Conservation (phyloP, 2,888 invertebrate species). For the Cephus sareptanus region DNA sequence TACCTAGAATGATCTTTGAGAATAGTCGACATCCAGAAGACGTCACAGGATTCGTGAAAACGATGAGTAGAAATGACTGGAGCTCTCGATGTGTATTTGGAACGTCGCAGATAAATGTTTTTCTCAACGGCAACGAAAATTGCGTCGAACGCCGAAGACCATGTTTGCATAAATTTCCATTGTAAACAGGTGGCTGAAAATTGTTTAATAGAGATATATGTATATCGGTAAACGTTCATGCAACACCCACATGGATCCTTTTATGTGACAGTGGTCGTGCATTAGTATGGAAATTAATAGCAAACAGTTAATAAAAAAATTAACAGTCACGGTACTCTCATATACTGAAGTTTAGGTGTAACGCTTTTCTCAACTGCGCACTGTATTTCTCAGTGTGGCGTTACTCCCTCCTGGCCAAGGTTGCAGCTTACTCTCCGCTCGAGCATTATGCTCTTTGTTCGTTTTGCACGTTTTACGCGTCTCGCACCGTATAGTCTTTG, state of each 20-base stretch:
- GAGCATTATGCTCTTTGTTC: constrained; percentile 21
- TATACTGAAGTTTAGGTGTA: not conserved
- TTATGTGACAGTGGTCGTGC: not conserved
- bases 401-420: constrained; percentile 20
- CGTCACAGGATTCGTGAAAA: not conserved
- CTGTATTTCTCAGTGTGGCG: constrained; percentile 3
- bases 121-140: not conserved
- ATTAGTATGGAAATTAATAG: not conserved
- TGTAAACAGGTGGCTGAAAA: not conserved
- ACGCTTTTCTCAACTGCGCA: not conserved
- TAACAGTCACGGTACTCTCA: not conserved
- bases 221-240: not conserved
- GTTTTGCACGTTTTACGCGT: constrained; percentile 1
- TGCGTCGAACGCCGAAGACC: not conserved
- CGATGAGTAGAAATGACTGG: not conserved
- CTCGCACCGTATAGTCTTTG: not conserved
- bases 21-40: not conserved
- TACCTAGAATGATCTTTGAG: not conserved
- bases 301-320: not conserved
- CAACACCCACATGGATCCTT: not conserved
- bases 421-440: constrained; percentile 12
- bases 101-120: not conserved
- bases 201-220: not conserved
- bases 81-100: not conserved
- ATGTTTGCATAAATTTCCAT: not conserved